Evolutionary conservation across 2,797 vertebrate species (phyloP).

Genomic region (Coregonus suidteri): DNA sequence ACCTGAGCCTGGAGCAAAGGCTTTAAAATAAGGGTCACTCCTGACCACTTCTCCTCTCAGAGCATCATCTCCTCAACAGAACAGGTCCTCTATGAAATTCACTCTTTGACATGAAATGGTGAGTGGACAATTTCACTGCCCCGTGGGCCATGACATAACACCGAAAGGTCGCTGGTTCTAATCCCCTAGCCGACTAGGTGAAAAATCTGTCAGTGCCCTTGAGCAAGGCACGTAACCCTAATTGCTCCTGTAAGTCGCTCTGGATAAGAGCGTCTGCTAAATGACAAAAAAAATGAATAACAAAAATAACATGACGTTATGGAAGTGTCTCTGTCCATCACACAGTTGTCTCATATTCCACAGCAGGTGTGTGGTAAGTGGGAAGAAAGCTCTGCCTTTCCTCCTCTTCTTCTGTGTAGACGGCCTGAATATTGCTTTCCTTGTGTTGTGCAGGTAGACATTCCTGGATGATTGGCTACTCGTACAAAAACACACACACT

Average conservation of each 20-base stretch:
- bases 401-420: constrained; percentile 29
- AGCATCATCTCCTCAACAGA: not conserved
- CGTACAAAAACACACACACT: constrained; percentile 15
- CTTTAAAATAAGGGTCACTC: not conserved
- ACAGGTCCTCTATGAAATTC: not conserved
- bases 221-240: no score
- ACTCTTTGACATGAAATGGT: not conserved
- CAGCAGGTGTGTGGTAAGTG: not conserved
- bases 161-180: no score
- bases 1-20: not conserved
- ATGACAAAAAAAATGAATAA: no score
- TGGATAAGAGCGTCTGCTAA: no score
- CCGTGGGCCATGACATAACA: not conserved
- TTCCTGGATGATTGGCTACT: constrained; percentile 39
- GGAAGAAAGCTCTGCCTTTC: constrained; percentile 50
- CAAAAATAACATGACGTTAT: not conserved
- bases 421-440: constrained; percentile 50
- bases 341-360: constrained; percentile 68
- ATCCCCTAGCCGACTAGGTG: no score
- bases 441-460: constrained; percentile 40
- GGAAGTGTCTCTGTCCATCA: constrained; percentile 38
- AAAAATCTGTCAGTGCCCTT: no score
- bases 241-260: no score
- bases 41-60: not conserved
- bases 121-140: not conserved